phyloP scores from a whole-genome alignment of 2,888 invertebrate genomes.

The Pomacea canaliculata region DNA sequence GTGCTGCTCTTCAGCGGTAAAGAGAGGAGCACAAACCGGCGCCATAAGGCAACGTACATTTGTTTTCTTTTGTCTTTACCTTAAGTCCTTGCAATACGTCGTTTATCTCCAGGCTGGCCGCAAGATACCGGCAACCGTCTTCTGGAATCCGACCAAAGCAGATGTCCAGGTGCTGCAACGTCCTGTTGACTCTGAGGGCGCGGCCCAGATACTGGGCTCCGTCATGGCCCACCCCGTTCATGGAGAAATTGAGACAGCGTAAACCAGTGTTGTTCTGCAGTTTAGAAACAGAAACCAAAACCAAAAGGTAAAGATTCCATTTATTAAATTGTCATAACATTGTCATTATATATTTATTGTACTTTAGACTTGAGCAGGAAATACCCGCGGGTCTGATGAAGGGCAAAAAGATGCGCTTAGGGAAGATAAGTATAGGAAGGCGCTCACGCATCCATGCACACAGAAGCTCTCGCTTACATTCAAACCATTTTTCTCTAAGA shows the following conservation, averaged over 20 bases:
- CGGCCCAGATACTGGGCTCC: constrained; percentile 58
- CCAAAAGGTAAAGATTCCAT: not conserved
- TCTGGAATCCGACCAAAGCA: constrained; percentile 62
- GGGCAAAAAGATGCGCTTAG: too few species aligned
- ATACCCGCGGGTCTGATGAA: too few species aligned
- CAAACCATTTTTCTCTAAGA: too few species aligned
- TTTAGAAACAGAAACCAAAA: not conserved
- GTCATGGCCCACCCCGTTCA: constrained; percentile 61
- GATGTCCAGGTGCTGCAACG: constrained; percentile 62
- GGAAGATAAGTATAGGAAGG: too few species aligned
- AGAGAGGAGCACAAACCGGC: too few species aligned
- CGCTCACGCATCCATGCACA: too few species aligned
- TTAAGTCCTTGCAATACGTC: constrained; percentile 52
- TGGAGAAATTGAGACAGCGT: constrained; percentile 57
- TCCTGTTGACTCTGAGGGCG: constrained; percentile 60
- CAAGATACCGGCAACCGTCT: constrained; percentile 55
- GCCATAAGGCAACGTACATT: too few species aligned
- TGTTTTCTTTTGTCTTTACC: constrained; percentile 31
- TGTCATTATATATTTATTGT: too few species aligned
- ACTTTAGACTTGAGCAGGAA: too few species aligned
- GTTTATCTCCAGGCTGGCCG: constrained; percentile 54
- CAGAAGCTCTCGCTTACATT: too few species aligned
- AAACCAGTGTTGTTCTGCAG: constrained; percentile 62
- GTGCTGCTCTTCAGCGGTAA: too few species aligned
- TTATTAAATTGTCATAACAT: too few species aligned